Evolutionary conservation across 2,888 invertebrate genomes (phyloP), one percentile per base, ranked within the genome.

Genomic region (Automeris io): DNA sequence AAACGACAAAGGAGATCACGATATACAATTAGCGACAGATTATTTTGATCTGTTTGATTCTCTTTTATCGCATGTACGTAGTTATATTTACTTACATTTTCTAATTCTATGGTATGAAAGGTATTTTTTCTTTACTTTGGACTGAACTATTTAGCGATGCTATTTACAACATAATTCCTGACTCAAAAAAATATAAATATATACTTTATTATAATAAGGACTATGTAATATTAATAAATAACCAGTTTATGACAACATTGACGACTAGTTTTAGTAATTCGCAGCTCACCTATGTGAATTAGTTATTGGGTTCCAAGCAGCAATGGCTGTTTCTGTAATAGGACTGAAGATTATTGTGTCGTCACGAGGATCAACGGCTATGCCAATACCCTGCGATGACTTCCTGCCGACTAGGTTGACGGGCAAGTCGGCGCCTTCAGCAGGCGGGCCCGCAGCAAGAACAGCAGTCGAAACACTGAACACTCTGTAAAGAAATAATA

Each of bases 361-460:
- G 50, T 93, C 93, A 0, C 87, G 78, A 0, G 91, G 91, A 47
- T 94, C 92, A 0, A 94, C 89, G 0, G 91, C 89, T 12, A 95
- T 60, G 0, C 92, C 93, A 5, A 95, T 87, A 3, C 95, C 95
- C 69, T 95, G 95, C 0, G 95, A 95, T 0, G 95, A 93, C 71
- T 95, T 95, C 58, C 91, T 91, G 0, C 95, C 95, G 8, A 94
- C 93, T 32, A 95, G 79, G 45, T 91, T 90, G 0, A 95, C 92
- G 0, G 94, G 94, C 36, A 95, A 69, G 46, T 91, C 90, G 31
- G 92, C 89, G 23, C 91, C 91, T 50, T 91, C 90, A 0, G 91
- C 89, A 1, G 90, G 88, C 0, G 95, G 94, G 1, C 95, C 95
- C 1, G 91, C 89, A 1, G 91, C 89, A 9, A 95, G 75, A 0